Evolutionary conservation across 2,113 vertebrate species (phyloP), one percentile per base, ranked within the genome.

Genomic region (Rhinolophus ferrumequinum): DNA sequence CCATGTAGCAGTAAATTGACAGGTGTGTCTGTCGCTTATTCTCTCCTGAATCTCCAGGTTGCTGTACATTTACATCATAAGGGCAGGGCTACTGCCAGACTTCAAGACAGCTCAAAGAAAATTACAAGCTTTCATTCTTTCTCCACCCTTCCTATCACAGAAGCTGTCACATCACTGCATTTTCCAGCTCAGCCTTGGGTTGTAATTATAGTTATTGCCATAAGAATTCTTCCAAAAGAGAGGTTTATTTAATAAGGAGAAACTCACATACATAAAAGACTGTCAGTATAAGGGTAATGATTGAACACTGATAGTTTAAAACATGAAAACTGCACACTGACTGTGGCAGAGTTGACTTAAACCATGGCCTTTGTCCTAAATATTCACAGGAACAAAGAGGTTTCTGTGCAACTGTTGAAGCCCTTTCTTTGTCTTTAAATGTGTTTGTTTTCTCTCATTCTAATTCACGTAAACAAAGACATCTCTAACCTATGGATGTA

Each of bases 131-230:
- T 96, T 90, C 95, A 35, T 84, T 93, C 92, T 92, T 72, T 83
- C 86, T 93, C 96, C 93, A 81, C 89, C 89, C 88, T 94, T 80
- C 47, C 83, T 93, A 56, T 91, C 79, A 86, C 75, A 67, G 70
- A 90, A 95, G 84, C 96, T 93, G 93, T 94, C 91, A 90, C 66
- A 85, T 81, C 47, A 80, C 0, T 21, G 28, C 21, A 21, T 72
- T 88, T 92, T 83, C 44, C n/a, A 92, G 64, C 80, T 93, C 56
- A 92, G 92, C 38, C 86, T 80, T 88, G 83, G 38, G 50, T 76
- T 93, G 86, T 96, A 95, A 97, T 98, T 97, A 97, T 52, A 96
- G 97, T 87, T 75, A 69, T 69, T 92, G 90, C 67, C 35, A 8
- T 79, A 90, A 86, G 83, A 86, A 80, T 58, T 77, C 92, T 93